These are phyloP conservation scores for Perdita meconis DNA, from an alignment of 2,888 invertebrate genomes.

Conservation along the genomic window DNA sequence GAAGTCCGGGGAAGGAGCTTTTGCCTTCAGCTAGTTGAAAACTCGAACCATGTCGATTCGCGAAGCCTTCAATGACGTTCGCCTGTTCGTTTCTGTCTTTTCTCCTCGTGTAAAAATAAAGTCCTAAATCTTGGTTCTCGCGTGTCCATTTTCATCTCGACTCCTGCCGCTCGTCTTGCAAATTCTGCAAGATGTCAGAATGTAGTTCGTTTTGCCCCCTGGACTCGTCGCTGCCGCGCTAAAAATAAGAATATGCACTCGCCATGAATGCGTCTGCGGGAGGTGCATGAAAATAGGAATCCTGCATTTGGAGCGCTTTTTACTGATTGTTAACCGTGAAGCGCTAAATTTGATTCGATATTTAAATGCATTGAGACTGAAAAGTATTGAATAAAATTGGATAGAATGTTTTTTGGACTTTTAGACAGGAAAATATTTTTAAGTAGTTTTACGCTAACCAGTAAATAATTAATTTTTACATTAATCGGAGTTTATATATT, in stretches of 20 bases:
- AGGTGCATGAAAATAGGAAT: constrained; percentile 1
- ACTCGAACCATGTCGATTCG: constrained; percentile 57
- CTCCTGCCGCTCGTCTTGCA: constrained; percentile 19
- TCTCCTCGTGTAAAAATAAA: constrained; percentile 57
- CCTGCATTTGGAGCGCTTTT: background rate
- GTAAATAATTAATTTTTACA: too few species aligned
- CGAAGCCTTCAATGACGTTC: constrained; percentile 33
- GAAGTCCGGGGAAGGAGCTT: constrained; percentile 55
- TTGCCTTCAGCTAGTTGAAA: constrained; percentile 57
- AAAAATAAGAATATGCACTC: constrained; percentile 31
- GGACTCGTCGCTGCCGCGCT: constrained; percentile 14
- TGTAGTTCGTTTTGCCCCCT: constrained; percentile 1
- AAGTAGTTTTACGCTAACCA: too few species aligned
- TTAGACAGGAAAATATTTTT: too few species aligned
- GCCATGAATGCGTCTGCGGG: background rate
- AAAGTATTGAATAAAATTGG: background rate
- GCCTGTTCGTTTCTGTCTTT: background rate
- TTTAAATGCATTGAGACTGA: constrained; percentile 1
- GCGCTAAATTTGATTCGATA: background rate
- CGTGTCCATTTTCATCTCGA: constrained; percentile 4
- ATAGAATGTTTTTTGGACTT: too few species aligned
- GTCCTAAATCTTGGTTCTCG: constrained; percentile 54
- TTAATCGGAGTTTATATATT: too few species aligned
- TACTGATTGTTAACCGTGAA: background rate
- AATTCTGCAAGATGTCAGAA: constrained; percentile 21